Base-by-base conservation (phyloP, 2,113 vertebrate genomes). In the Arizona elegans region DNA sequence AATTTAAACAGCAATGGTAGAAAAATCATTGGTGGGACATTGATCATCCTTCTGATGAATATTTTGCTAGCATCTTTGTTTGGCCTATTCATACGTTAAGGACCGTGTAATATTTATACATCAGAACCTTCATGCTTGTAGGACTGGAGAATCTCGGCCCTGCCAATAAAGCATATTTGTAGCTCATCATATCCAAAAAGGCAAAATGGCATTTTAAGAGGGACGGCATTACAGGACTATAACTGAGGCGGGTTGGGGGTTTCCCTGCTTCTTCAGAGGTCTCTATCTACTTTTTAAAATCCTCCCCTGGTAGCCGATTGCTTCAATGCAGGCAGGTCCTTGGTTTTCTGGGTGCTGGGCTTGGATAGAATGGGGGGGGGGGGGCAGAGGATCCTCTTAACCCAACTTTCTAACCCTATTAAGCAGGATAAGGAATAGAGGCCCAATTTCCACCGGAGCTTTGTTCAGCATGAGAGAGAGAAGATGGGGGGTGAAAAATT, bases 201-300 rank as follows among this genome's bases (percentile, higher is more conserved):
- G 53, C 47, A 52, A 33, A 53, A 38, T 26, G 54, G 0, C 12
- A 86, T n/a, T 19, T 38, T 53, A n/a, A 33, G 38, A 24, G 23
- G 43, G 43, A 21, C 10, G 2, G 24, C 13, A 55, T 26, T 6
- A 15, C n/a, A 21, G 23, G 13, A 21, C 15, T 50, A 24, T 50
- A 89, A 58, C 9, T 6, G 21, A 8, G 2, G 2, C 1, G 50
- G 12, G 0, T 17, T 33, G 54, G 3, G 0, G 38, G 24, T 2
- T 17, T 26, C 2, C 21, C 19, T n/a, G 5, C 1, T 19, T 50
- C 19, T 86, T 21, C 12, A 17, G 0, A 1, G 1, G 6, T 29
- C 43, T 65, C 13, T 13, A 26, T 15, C n/a, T 1, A 17, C 15
- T 52, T 47, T 52, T 47, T 13, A 43, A 21, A 55, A 0, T 90